Percentiles rank a stretch among this genome's conserved stretches.
These are phyloP conservation scores for Troides helena DNA, from an alignment of 2,888 invertebrate genomes.

Conservation along the genomic window DNA sequence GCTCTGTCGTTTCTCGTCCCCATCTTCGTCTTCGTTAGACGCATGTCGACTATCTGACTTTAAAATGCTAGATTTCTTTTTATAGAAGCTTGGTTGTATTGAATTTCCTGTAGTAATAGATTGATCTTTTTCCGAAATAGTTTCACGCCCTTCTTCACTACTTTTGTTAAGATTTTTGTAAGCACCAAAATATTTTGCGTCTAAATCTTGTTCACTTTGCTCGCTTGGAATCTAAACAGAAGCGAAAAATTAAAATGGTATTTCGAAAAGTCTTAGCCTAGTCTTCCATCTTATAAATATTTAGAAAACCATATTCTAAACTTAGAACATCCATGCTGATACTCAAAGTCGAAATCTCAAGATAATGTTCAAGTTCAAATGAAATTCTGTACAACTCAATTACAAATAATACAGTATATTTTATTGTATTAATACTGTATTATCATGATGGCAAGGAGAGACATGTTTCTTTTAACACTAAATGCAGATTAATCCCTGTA, in stretches of 20 bases:
- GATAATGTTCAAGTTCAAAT: no score
- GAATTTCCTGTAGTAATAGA: background rate
- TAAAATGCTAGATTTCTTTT: conserved; percentile 19
- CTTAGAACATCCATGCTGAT: no score
- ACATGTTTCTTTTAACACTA: no score
- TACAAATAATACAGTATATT: no score
- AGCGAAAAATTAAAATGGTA: background rate
- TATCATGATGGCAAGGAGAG: no score
- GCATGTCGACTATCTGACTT: conserved; percentile 10
- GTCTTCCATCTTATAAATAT: background rate
- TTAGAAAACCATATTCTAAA: background rate
- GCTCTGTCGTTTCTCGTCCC: conserved; percentile 4
- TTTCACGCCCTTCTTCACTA: conserved; percentile 36
- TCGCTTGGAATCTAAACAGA: conserved; percentile 50
- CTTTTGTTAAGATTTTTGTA: conserved; percentile 52
- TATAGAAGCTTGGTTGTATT: background rate
- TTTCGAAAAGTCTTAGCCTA: background rate
- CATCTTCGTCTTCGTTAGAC: conserved; percentile 3
- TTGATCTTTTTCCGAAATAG: conserved; percentile 27
- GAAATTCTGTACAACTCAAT: no score
- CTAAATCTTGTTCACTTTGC: conserved; percentile 70
- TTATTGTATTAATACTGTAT: no score
- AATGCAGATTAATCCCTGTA: no score
- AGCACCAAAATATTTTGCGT: conserved; percentile 66
- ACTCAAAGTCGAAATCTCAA: no score